Conservation (phyloP, 1,140 invertebrate genomes). For the Diabrotica virgifera region DNA sequence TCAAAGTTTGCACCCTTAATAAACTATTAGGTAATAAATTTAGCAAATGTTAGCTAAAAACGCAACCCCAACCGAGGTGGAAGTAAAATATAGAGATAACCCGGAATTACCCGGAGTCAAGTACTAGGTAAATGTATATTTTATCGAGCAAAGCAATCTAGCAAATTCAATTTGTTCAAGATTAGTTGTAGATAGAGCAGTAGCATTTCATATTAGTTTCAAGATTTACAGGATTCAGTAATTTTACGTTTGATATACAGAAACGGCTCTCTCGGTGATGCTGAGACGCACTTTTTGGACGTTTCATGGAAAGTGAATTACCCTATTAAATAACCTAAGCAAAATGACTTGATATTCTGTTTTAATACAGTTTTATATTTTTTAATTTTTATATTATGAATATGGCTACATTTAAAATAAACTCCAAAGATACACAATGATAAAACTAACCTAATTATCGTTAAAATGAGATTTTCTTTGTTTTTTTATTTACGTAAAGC, state of each 20-base stretch:
- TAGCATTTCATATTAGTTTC: constrained; percentile 42
- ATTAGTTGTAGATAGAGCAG: constrained; percentile 45
- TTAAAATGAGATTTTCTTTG: no score
- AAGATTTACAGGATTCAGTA: constrained; percentile 33
- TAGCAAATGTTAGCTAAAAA: constrained; percentile 18
- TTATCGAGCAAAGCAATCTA: constrained; percentile 49
- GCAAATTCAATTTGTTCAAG: constrained; percentile 49
- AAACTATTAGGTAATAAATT: constrained; percentile 15
- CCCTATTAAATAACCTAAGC: no score
- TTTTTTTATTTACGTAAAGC: no score
- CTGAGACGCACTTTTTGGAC: no score
- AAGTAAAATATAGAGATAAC: constrained; percentile 27
- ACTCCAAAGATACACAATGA: no score
- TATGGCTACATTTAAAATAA: no score
- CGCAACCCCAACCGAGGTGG: constrained; percentile 18
- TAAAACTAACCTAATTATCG: no score
- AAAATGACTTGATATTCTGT: no score
- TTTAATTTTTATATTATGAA: no score
- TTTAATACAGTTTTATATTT: no score
- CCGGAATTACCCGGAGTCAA: constrained; percentile 29
- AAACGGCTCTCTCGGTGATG: constrained; percentile 4
- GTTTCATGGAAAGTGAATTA: no score
- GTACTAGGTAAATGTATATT: constrained; percentile 47
- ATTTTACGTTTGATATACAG: constrained; percentile 36
- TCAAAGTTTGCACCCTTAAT: constrained; percentile 5